These are phyloP conservation scores for Syngnathus rostellatus DNA, from an alignment of 2,797 vertebrate genomes.

Conservation along the genomic window DNA sequence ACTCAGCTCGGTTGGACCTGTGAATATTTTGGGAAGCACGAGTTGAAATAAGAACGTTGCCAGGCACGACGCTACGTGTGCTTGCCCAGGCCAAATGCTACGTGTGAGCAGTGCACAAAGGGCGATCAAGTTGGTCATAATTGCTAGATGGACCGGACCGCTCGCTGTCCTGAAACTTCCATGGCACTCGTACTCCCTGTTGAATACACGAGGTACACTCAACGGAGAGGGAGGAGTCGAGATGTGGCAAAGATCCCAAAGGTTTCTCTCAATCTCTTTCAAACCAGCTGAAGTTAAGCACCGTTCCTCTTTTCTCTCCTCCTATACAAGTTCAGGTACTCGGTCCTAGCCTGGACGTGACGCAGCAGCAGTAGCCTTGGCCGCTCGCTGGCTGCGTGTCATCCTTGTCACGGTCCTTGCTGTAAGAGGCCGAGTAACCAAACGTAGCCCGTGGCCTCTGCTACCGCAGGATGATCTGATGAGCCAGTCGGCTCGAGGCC, in stretches of 20 bases:
- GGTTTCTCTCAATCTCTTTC: conserved; percentile 43
- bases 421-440: conserved; percentile 92
- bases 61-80: too few species aligned
- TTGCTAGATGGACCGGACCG: conserved; percentile 45
- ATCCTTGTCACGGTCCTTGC: conserved; percentile 69
- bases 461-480: conserved; percentile 25
- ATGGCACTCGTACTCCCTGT: conserved; percentile 30
- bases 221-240: conserved; percentile 11
- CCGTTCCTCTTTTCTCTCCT: conserved; percentile 14
- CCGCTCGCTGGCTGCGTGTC: background rate
- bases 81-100: conserved; percentile 4
- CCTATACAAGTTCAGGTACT: conserved; percentile 46
- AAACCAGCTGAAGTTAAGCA: conserved; percentile 36
- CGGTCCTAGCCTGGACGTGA: conserved; percentile 70
- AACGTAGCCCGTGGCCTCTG: conserved; percentile 68
- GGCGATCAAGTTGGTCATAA: conserved; percentile 41
- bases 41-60: background rate
- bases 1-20: conserved; percentile 28
- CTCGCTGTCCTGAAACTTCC: conserved; percentile 24
- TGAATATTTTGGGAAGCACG: background rate
- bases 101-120: conserved; percentile 62
- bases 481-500: conserved; percentile 62
- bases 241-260: conserved; percentile 17
- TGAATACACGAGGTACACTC: conserved; percentile 38
- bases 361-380: conserved; percentile 3